These are phyloP conservation scores for Plectropomus leopardus DNA, from an alignment of 2,113 vertebrate genomes.

Conservation along the genomic window DNA sequence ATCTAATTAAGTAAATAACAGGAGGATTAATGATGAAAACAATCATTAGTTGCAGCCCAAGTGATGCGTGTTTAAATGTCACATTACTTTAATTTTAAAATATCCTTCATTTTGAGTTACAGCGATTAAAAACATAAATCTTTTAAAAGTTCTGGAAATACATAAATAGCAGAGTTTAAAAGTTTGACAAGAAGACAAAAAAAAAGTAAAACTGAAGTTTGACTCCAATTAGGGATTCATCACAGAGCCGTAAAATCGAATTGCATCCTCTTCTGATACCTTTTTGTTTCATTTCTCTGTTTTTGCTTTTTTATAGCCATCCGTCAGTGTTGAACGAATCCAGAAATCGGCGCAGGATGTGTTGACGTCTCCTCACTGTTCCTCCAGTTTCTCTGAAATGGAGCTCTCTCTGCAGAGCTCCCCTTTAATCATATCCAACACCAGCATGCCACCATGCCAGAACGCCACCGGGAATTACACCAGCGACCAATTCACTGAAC, in stretches of 20 bases:
- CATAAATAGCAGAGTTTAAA: neutral
- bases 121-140: neutral
- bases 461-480: conserved; percentile 72
- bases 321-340: conserved; percentile 1
- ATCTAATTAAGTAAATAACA: too few species aligned
- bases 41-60: neutral
- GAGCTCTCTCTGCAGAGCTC: conserved; percentile 59
- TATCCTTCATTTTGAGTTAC: neutral
- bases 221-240: neutral
- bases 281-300: neutral
- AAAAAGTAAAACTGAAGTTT: conserved; percentile 6
- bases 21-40: too few species aligned
- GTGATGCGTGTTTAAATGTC: neutral
- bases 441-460: conserved; percentile 33
- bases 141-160: neutral
- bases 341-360: conserved; percentile 9
- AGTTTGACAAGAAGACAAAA: conserved; percentile 4
- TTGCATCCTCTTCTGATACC: neutral
- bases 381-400: conserved; percentile 63
- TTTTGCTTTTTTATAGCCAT: conserved; percentile 4
- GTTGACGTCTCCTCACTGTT: conserved; percentile 11
- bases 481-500: conserved; percentile 57
- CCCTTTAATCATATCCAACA: conserved; percentile 71
- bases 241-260: neutral
- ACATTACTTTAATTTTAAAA: neutral